These are phyloP conservation scores for Drosophila orena DNA, from an alignment of 1,140 invertebrate genomes.

Conservation along the genomic window DNA sequence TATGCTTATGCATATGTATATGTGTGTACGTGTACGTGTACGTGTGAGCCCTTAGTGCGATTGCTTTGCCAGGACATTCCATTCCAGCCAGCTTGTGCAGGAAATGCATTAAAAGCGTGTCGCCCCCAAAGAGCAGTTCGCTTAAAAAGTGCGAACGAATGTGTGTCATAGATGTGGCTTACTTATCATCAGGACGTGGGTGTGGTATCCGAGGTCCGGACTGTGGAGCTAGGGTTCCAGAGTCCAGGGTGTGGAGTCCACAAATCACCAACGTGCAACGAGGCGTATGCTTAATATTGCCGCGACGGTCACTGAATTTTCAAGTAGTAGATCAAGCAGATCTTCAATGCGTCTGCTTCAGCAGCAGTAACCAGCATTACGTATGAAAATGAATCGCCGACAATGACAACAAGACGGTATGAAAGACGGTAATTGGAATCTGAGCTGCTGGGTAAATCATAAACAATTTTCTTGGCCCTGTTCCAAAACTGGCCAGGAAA, in stretches of 20 bases:
- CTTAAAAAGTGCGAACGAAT: slow-evolving; percentile 22
- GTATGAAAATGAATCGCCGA: slow-evolving; percentile 36
- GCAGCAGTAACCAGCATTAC: slow-evolving; percentile 7
- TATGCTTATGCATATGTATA: background rate
- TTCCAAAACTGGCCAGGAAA: slow-evolving; percentile 31
- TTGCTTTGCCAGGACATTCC: slow-evolving; percentile 41
- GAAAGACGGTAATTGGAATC: slow-evolving; percentile 47
- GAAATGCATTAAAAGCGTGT: slow-evolving; percentile 68
- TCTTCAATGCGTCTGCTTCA: slow-evolving; percentile 16
- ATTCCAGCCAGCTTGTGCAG: slow-evolving; percentile 40
- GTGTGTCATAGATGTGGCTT: slow-evolving; percentile 5
- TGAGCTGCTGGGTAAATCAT: slow-evolving; percentile 45
- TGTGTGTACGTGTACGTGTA: slow-evolving; percentile 22
- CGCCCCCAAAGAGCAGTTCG: slow-evolving; percentile 46
- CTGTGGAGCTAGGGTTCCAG: too few relatives aligned
- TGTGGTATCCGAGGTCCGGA: background rate
- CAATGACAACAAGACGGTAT: slow-evolving; percentile 7
- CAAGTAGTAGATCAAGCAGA: slow-evolving; percentile 9
- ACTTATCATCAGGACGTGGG: slow-evolving; percentile 26
- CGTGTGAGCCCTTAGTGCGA: slow-evolving; percentile 43
- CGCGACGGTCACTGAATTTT: slow-evolving; percentile 21
- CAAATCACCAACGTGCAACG: slow-evolving; percentile 17
- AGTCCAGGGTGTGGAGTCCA: too few relatives aligned
- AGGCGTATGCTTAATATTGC: slow-evolving; percentile 50
- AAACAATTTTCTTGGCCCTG: slow-evolving; percentile 55